Percentiles rank a stretch among this genome's conserved stretches.
These are phyloP conservation scores for Diglossa cyanea DNA, from an alignment of 2,797 vertebrate species.

Conservation along the genomic window DNA sequence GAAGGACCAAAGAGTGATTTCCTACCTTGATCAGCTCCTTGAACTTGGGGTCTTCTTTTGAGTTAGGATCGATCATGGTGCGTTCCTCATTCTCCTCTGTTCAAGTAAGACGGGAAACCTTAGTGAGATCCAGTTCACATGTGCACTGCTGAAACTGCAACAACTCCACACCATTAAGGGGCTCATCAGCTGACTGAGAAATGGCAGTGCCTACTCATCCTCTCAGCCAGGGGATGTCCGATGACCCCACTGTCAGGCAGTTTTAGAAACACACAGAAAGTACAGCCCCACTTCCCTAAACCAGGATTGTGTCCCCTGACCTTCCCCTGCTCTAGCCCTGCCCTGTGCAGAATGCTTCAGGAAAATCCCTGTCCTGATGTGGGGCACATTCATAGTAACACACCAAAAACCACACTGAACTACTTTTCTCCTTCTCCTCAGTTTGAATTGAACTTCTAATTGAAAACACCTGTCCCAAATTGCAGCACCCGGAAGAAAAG, in stretches of 20 bases:
- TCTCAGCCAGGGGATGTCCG: background rate
- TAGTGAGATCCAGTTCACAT: background rate
- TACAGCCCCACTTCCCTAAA: background rate
- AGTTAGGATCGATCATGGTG: slow-evolving; percentile 91
- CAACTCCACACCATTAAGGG: background rate
- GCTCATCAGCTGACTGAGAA: background rate
- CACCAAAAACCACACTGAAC: background rate
- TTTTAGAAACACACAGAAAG: background rate
- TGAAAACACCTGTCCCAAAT: background rate
- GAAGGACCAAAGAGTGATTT: background rate
- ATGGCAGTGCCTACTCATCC: background rate
- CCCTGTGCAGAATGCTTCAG: background rate
- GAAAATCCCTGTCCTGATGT: background rate
- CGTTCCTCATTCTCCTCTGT: slow-evolving; percentile 97
- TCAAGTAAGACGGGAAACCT: background rate
- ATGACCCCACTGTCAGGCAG: background rate
- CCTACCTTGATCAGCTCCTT: slow-evolving; percentile 95
- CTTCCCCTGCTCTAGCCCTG: background rate
- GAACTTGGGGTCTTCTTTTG: slow-evolving; percentile 89
- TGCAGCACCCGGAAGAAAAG: background rate
- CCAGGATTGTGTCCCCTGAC: background rate
- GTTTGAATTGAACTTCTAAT: background rate
- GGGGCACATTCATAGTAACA: background rate
- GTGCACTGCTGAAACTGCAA: background rate
- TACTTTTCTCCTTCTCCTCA: background rate